A percentile compares a stretch with the other conserved stretches of the same genome.
Evolutionary conservation across 2,888 invertebrate genomes (phyloP).

Genomic region (Ariolimax columbianus): DNA sequence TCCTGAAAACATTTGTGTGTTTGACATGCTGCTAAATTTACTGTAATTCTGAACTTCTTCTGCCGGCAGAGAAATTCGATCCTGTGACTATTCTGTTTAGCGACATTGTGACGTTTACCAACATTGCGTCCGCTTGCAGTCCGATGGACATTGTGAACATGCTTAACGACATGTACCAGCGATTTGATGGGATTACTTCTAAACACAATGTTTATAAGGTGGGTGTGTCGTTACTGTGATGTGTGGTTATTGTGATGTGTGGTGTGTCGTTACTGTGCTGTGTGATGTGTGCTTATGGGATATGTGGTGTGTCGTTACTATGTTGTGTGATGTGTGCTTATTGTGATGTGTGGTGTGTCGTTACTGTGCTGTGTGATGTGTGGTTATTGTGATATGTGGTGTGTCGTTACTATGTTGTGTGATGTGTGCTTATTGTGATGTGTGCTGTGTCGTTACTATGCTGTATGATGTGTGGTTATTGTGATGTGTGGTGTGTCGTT

Average conservation of each 20-base stretch:
- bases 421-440: not conserved
- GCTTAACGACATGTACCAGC: constrained; percentile 70
- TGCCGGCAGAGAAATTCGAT: constrained; percentile 65
- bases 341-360: too few relatives aligned
- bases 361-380: too few relatives aligned
- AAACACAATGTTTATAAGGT: constrained; percentile 70
- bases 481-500: too few relatives aligned
- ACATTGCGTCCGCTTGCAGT: constrained; percentile 66
- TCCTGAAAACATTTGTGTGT: too few relatives aligned
- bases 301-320: not conserved
- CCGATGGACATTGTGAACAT: constrained; percentile 69
- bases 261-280: too few relatives aligned
- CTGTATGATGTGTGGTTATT: too few relatives aligned
- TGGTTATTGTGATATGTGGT: too few relatives aligned
- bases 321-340: too few relatives aligned
- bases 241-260: not conserved
- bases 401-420: not conserved
- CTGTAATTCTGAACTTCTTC: too few relatives aligned
- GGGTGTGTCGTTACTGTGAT: not conserved
- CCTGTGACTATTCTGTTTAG: constrained; percentile 71
- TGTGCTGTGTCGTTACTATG: too few relatives aligned
- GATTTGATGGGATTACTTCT: constrained; percentile 65
- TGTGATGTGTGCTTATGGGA: too few relatives aligned
- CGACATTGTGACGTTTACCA: constrained; percentile 73
- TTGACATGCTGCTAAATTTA: too few relatives aligned